Conservation (phyloP, 2,888 invertebrate species). For the Busseola fusca region DNA sequence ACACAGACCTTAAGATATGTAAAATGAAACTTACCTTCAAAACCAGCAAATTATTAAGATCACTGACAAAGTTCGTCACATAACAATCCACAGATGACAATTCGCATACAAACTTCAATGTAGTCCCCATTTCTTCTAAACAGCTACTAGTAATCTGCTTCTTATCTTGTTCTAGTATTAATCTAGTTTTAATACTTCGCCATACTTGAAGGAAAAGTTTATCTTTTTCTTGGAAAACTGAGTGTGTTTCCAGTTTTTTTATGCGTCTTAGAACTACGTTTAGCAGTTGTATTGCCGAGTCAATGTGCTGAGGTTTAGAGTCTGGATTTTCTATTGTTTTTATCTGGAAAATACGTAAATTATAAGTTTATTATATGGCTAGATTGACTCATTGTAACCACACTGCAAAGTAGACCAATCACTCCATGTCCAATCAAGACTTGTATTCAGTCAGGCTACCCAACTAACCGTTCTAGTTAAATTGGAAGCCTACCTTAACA, state of each 20-base stretch:
- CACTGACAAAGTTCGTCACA: constrained; percentile 70
- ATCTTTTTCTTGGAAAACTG: constrained; percentile 77
- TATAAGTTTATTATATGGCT: neutral
- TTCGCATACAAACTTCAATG: constrained; percentile 80
- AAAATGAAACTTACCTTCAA: constrained; percentile 73
- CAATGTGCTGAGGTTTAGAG: constrained; percentile 76
- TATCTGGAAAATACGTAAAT: constrained; percentile 70
- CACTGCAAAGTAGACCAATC: neutral
- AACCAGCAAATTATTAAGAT: constrained; percentile 72
- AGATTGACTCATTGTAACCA: neutral
- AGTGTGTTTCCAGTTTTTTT: constrained; percentile 80
- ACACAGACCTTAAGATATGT: neutral
- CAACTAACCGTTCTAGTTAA: neutral
- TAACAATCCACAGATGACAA: constrained; percentile 77
- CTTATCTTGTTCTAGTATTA: constrained; percentile 65
- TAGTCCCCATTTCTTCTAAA: constrained; percentile 75
- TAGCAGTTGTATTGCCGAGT: constrained; percentile 77
- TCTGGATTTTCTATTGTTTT: constrained; percentile 70
- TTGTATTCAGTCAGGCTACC: neutral
- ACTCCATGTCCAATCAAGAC: neutral
- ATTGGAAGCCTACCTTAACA: too few species aligned
- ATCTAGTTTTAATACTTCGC: constrained; percentile 72
- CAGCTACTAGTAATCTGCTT: constrained; percentile 59
- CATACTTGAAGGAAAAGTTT: constrained; percentile 77
- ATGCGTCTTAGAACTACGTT: constrained; percentile 76